phyloP scores from a whole-genome alignment of 2,113 vertebrate genomes.

The Pygoscelis antarcticus region DNA sequence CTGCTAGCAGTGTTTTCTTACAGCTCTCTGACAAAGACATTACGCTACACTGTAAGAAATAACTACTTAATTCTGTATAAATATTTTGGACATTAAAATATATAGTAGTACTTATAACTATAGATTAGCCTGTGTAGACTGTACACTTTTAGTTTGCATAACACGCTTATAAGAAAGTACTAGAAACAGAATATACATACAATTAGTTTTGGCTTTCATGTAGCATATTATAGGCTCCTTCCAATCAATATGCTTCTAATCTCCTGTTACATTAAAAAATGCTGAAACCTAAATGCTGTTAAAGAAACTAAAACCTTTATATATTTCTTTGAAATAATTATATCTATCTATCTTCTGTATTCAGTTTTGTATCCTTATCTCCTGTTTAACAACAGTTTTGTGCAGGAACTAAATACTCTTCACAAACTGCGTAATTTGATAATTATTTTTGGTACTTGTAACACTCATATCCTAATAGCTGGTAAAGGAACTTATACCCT shows the following conservation, averaged over 20 bases:
- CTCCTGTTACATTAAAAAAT: background rate
- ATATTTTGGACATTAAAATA: background rate
- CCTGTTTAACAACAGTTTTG: background rate
- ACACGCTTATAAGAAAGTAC: background rate
- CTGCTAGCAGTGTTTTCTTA: background rate
- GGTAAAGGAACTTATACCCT: background rate
- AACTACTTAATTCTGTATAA: background rate
- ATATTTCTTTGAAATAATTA: background rate
- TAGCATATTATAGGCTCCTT: background rate
- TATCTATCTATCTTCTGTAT: background rate
- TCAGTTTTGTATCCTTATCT: background rate
- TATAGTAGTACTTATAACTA: background rate
- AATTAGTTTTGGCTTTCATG: background rate
- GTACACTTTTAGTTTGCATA: background rate
- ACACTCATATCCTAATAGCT: background rate
- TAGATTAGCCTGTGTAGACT: background rate
- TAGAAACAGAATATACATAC: background rate
- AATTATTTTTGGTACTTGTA: background rate
- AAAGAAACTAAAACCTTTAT: background rate
- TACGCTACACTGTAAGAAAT: background rate
- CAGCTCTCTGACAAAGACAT: background rate
- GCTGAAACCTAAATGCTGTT: background rate
- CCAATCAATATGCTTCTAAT: background rate
- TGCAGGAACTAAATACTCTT: background rate
- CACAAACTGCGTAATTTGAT: background rate